These are phyloP conservation scores for Drosophila asahinai DNA, from an alignment of 1,140 invertebrate genomes.

Conservation along the genomic window DNA sequence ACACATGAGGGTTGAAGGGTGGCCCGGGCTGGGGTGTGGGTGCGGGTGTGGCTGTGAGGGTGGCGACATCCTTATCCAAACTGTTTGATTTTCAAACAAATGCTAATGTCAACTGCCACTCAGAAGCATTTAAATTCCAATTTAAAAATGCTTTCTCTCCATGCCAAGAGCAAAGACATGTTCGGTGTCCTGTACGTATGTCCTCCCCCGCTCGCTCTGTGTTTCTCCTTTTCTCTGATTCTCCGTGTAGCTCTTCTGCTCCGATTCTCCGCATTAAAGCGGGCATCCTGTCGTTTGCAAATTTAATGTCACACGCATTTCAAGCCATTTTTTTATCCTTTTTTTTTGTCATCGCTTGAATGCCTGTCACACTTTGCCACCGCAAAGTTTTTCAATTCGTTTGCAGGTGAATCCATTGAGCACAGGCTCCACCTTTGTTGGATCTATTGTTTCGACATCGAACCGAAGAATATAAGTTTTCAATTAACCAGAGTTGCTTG, in stretches of 20 bases:
- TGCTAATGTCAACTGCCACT: slow-evolving; percentile 82
- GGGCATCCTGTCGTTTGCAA: slow-evolving; percentile 38
- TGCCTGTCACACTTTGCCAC: slow-evolving; percentile 4
- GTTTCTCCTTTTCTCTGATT: slow-evolving; percentile 3
- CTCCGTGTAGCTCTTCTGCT: slow-evolving; percentile 19
- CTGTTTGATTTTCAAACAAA: slow-evolving; percentile 66
- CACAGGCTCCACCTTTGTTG: slow-evolving; percentile 6
- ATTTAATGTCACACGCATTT: slow-evolving; percentile 53
- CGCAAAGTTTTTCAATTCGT: slow-evolving; percentile 62
- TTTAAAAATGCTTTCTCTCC: slow-evolving; percentile 66
- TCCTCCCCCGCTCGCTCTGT: not conserved
- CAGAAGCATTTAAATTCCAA: slow-evolving; percentile 79
- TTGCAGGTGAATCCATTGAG: slow-evolving; percentile 4
- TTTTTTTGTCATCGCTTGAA: not conserved
- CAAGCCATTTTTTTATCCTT: slow-evolving; percentile 5
- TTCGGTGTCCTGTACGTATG: slow-evolving; percentile 50
- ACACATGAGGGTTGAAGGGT: slow-evolving; percentile 43
- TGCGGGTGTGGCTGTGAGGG: not conserved
- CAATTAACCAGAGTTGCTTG: slow-evolving; percentile 19
- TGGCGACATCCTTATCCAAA: slow-evolving; percentile 40
- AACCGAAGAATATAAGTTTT: slow-evolving; percentile 5
- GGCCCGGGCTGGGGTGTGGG: not conserved
- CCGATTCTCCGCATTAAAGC: slow-evolving; percentile 38
- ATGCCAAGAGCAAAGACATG: slow-evolving; percentile 74
- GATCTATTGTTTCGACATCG: slow-evolving; percentile 18